These are phyloP conservation scores for Molorchus minor DNA, from an alignment of 2,888 invertebrate species.

Conservation along the genomic window DNA sequence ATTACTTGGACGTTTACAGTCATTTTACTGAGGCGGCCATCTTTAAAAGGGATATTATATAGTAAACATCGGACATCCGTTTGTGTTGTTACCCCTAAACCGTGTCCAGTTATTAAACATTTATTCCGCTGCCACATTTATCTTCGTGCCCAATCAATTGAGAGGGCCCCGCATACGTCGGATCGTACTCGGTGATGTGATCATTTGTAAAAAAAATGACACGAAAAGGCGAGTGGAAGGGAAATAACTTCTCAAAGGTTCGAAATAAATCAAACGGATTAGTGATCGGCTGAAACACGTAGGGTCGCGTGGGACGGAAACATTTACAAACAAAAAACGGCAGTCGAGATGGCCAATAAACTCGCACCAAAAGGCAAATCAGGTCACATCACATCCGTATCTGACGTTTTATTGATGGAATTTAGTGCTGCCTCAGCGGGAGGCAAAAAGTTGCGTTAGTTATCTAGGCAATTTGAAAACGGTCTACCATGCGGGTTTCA, in stretches of 20 bases:
- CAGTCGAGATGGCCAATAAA: slow-evolving; percentile 23
- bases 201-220: slow-evolving; percentile 41
- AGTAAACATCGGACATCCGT: too few relatives aligned
- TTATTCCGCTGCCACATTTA: neutral
- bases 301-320: slow-evolving; percentile 46
- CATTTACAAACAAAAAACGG: slow-evolving; percentile 48
- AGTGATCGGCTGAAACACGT: slow-evolving; percentile 47
- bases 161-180: neutral
- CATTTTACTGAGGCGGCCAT: too few relatives aligned
- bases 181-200: slow-evolving; percentile 25
- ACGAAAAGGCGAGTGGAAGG: slow-evolving; percentile 29
- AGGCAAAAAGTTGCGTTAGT: slow-evolving; percentile 2
- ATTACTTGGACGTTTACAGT: too few relatives aligned
- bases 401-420: slow-evolving; percentile 29
- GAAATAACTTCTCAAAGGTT: slow-evolving; percentile 45
- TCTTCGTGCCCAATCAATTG: slow-evolving; percentile 1
- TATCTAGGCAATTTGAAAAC: slow-evolving; percentile 1
- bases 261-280: slow-evolving; percentile 48
- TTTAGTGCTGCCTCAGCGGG: slow-evolving; percentile 4
- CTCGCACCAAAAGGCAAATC: slow-evolving; percentile 21
- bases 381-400: slow-evolving; percentile 32
- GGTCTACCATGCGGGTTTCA: slow-evolving; percentile 1
- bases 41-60: too few relatives aligned
- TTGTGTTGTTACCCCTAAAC: too few relatives aligned
- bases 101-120: neutral